Evolutionary conservation across 2,888 invertebrate species (phyloP).

Genomic region (Drosophila mercatorum): DNA sequence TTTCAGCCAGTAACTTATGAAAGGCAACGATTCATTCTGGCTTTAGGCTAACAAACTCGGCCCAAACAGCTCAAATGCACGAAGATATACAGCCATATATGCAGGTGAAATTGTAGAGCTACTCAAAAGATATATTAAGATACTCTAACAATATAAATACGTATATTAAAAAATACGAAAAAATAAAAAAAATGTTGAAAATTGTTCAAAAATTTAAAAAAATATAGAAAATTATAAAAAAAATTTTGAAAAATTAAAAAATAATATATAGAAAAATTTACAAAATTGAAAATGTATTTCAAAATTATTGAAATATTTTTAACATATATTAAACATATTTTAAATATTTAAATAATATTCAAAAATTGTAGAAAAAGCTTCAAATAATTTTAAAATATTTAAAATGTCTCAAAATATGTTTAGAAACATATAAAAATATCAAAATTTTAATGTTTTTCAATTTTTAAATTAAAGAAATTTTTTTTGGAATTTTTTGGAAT

Average conservation of each 20-base stretch:
- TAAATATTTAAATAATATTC: too few species aligned
- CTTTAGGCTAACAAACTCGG: constrained; percentile 3
- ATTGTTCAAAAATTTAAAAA: not conserved
- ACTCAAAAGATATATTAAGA: too few species aligned
- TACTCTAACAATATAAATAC: too few species aligned
- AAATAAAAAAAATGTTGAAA: not conserved
- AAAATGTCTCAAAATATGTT: not conserved
- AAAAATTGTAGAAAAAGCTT: too few species aligned
- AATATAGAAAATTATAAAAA: not conserved
- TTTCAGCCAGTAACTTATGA: constrained; percentile 1
- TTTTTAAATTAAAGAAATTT: not conserved
- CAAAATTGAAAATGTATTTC: not conserved
- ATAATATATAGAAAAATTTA: not conserved
- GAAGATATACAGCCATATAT: not conserved
- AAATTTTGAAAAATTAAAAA: not conserved
- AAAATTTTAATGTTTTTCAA: not conserved
- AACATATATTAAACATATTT: not conserved
- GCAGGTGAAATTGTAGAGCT: not conserved
- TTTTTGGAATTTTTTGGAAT: too few species aligned
- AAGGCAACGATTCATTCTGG: not conserved
- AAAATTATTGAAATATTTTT: not conserved
- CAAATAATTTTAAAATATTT: not conserved
- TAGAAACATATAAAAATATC: not conserved
- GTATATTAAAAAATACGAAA: not conserved
- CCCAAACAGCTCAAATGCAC: not conserved